phyloP scores from a whole-genome alignment of 2,888 invertebrate species.

The Rhagium mordax region DNA sequence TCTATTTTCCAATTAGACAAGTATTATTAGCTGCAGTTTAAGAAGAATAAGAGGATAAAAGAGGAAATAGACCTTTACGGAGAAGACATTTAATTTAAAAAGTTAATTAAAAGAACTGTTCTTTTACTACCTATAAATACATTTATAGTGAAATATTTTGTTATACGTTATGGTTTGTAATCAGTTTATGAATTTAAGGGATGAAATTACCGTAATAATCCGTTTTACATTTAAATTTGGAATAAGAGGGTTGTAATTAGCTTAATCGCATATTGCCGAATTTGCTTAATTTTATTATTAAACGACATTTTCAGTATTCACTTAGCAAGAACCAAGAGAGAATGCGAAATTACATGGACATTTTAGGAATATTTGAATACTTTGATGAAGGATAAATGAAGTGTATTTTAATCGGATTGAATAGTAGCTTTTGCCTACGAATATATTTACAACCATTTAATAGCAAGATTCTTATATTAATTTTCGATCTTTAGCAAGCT shows the following conservation, averaged over 20 bases:
- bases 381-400: constrained; percentile 14
- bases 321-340: constrained; percentile 5
- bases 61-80: not conserved
- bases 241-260: constrained; percentile 28
- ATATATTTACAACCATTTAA: not conserved
- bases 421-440: not conserved
- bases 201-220: constrained; percentile 10
- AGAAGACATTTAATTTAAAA: not conserved
- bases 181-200: not conserved
- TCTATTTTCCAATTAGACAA: too few relatives aligned
- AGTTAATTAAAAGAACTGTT: not conserved
- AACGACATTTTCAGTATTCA: constrained; percentile 25
- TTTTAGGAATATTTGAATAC: constrained; percentile 20
- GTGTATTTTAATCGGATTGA: constrained; percentile 4
- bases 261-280: constrained; percentile 27
- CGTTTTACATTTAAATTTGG: constrained; percentile 27
- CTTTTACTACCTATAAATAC: not conserved
- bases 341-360: constrained; percentile 14
- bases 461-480: not conserved
- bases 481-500: not conserved
- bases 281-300: constrained; percentile 27
- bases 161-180: constrained; percentile 7
- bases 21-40: too few relatives aligned
- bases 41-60: not conserved
- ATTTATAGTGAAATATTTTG: not conserved